These are phyloP conservation scores for Pogonognathellus flavescens DNA, from an alignment of 1,140 invertebrate genomes.

Conservation along the genomic window DNA sequence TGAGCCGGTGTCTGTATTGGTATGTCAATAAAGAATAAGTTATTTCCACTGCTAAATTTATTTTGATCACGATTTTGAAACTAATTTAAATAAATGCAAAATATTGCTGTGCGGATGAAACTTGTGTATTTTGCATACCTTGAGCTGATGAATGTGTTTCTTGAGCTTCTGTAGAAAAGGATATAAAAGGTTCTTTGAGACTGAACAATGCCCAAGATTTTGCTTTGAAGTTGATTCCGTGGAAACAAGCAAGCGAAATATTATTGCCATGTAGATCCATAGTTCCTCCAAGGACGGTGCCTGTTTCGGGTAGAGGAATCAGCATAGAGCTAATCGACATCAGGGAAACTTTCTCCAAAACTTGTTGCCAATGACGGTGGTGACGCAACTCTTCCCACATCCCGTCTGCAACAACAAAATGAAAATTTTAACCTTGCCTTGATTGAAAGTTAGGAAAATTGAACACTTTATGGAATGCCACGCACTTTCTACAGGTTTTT, in stretches of 20 bases:
- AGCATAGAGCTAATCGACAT: constrained; percentile 71
- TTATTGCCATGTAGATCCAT: constrained; percentile 90
- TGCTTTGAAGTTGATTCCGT: constrained; percentile 96
- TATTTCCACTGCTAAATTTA: no score
- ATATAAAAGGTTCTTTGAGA: constrained; percentile 93
- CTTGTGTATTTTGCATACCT: no score
- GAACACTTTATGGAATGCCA: not conserved
- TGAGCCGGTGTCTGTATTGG: constrained; percentile 70
- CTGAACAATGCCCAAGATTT: constrained; percentile 98
- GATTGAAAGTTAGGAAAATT: not conserved
- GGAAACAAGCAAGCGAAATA: constrained; percentile 96
- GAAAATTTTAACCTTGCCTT: not conserved
- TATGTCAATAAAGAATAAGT: no score
- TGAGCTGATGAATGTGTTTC: constrained; percentile 79
- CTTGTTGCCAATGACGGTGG: constrained; percentile 76
- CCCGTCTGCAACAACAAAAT: constrained; percentile 59
- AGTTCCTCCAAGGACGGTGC: constrained; percentile 92
- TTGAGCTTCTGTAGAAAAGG: constrained; percentile 94
- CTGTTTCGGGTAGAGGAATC: constrained; percentile 77
- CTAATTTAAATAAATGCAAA: no score
- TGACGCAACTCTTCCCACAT: constrained; percentile 69
- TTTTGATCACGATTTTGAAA: no score
- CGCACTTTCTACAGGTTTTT: constrained; percentile 52
- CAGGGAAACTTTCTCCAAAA: constrained; percentile 72
- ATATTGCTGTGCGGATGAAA: no score